phyloP scores from a whole-genome alignment of 2,113 vertebrate species.

The Reinhardtius hippoglossoides region DNA sequence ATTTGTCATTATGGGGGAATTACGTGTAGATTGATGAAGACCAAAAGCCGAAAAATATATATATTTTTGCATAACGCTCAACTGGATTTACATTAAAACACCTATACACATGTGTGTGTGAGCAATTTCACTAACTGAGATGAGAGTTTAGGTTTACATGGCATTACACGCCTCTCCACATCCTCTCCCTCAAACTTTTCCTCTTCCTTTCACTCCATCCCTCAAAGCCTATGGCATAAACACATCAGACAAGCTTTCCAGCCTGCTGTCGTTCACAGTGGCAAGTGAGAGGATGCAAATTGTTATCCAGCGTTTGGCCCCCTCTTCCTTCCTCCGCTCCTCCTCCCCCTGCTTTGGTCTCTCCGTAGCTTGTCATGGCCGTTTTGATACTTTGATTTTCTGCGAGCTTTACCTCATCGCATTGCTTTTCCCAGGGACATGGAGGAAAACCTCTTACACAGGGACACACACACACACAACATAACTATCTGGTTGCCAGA shows the following conservation, averaged over 20 bases:
- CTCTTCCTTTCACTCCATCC: slow-evolving; percentile 45
- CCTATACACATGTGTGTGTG: background rate
- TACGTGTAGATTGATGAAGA: no score
- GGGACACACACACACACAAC: slow-evolving; percentile 21
- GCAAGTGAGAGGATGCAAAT: slow-evolving; percentile 63
- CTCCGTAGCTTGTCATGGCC: slow-evolving; percentile 53
- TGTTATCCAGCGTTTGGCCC: slow-evolving; percentile 56
- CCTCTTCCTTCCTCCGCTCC: background rate
- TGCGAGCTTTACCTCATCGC: slow-evolving; percentile 64
- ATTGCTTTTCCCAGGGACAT: slow-evolving; percentile 57
- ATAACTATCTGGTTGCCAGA: slow-evolving; percentile 55
- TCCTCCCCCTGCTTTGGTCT: slow-evolving; percentile 29
- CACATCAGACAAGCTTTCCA: slow-evolving; percentile 68
- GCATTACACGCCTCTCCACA: slow-evolving; percentile 49
- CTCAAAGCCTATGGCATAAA: slow-evolving; percentile 70
- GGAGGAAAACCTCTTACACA: slow-evolving; percentile 53
- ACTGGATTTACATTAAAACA: background rate
- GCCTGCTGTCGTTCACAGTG: slow-evolving; percentile 41
- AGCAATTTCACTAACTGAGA: slow-evolving; percentile 37
- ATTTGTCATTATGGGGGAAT: no score
- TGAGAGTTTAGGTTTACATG: slow-evolving; percentile 48
- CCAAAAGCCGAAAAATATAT: no score
- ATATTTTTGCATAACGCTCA: no score
- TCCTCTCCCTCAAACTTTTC: slow-evolving; percentile 45
- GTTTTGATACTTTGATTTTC: slow-evolving; percentile 73